Evolutionary conservation across 2,888 invertebrate genomes (phyloP).

Genomic region (Ceraclea dissimilis): DNA sequence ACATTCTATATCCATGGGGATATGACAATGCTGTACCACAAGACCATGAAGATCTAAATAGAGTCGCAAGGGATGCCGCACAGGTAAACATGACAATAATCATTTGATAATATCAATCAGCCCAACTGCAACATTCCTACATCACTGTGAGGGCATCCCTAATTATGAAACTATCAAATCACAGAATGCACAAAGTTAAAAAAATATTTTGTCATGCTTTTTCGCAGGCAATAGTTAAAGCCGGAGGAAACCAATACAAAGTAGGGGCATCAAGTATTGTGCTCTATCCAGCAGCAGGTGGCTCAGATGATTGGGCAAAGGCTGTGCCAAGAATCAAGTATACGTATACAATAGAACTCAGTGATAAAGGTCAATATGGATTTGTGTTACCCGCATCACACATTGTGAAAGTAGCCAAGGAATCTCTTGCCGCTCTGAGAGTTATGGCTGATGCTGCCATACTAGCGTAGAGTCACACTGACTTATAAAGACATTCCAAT

Average conservation of each 20-base stretch:
- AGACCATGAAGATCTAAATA: conserved; percentile 61
- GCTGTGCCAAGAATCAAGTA: conserved; percentile 75
- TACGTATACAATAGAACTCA: conserved; percentile 81
- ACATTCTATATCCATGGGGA: conserved; percentile 81
- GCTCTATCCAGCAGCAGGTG: conserved; percentile 73
- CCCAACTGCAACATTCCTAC: too few relatives aligned
- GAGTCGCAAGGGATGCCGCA: conserved; percentile 62
- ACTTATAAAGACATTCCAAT: background rate
- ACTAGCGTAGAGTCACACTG: conserved; percentile 28
- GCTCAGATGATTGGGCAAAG: conserved; percentile 90
- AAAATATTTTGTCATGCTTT: too few relatives aligned
- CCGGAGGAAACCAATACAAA: conserved; percentile 57
- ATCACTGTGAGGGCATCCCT: too few relatives aligned
- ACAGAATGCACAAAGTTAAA: too few relatives aligned
- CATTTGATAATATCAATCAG: background rate
- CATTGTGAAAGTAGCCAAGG: conserved; percentile 68
- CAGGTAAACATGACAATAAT: conserved; percentile 38
- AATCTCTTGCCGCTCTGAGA: conserved; percentile 65
- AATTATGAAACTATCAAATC: too few relatives aligned
- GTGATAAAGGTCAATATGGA: conserved; percentile 77
- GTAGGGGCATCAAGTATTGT: conserved; percentile 73
- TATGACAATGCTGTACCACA: conserved; percentile 65
- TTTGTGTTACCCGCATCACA: conserved; percentile 76
- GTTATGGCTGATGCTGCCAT: conserved; percentile 51
- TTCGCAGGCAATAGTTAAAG: conserved; percentile 49